Conservation (phyloP, 2,113 vertebrate species). For the Hydropotes inermis region DNA sequence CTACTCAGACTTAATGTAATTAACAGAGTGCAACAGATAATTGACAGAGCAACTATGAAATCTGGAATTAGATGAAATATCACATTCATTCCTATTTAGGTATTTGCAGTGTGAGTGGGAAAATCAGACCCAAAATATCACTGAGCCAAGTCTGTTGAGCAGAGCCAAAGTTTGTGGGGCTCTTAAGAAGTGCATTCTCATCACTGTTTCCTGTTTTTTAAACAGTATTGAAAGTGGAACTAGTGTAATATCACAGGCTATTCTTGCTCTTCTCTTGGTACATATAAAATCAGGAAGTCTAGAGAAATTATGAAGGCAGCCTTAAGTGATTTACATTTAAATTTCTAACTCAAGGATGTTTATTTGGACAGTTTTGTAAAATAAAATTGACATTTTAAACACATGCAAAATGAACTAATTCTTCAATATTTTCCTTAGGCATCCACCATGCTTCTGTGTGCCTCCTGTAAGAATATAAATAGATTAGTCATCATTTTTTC, state of each 20-base stretch:
- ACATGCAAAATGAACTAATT: background rate
- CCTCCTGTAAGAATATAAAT: background rate
- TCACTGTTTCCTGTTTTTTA: conserved; percentile 70
- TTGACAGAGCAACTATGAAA: conserved; percentile 47
- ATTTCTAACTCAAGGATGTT: conserved; percentile 26
- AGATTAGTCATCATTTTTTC: background rate
- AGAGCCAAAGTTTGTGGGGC: background rate
- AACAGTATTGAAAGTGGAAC: conserved; percentile 71
- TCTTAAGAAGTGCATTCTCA: conserved; percentile 7
- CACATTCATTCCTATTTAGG: background rate
- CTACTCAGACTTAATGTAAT: conserved; percentile 25
- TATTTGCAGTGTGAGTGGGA: background rate
- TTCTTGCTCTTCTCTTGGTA: conserved; percentile 48
- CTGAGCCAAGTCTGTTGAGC: background rate
- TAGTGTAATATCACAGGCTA: conserved; percentile 45
- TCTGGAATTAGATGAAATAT: conserved; percentile 32
- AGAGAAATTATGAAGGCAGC: conserved; percentile 30
- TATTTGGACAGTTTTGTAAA: conserved; percentile 23
- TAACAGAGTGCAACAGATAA: conserved; percentile 54
- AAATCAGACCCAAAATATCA: background rate
- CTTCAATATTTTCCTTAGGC: conserved; percentile 23
- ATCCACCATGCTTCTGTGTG: background rate
- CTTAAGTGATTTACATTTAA: conserved; percentile 39
- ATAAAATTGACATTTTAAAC: background rate
- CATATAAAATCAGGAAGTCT: conserved; percentile 60